Evolutionary conservation across 2,797 vertebrate species (phyloP).

Genomic region (Sebastes flavidus): DNA sequence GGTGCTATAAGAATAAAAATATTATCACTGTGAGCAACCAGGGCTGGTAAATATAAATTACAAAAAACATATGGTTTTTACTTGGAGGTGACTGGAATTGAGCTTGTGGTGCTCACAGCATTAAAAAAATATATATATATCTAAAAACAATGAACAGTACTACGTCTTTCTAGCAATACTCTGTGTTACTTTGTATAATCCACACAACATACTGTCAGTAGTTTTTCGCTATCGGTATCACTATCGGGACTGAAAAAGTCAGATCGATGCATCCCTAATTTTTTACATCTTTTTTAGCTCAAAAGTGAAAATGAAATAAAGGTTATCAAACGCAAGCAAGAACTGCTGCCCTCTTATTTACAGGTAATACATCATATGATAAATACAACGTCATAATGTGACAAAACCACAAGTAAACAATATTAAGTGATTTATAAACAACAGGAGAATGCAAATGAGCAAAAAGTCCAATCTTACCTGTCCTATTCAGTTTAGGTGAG

Average conservation of each 20-base stretch:
- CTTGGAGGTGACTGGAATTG: background rate
- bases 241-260: too few species aligned
- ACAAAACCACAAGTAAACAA: conserved; percentile 7
- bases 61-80: background rate
- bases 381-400: background rate
- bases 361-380: background rate
- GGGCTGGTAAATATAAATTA: background rate
- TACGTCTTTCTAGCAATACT: background rate
- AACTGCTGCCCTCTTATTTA: background rate
- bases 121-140: background rate
- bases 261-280: background rate
- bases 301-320: background rate
- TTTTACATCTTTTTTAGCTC: background rate
- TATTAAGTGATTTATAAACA: background rate
- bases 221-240: background rate
- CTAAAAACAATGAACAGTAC: background rate
- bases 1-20: background rate
- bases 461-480: background rate
- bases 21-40: background rate
- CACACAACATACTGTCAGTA: background rate
- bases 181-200: background rate
- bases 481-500: background rate
- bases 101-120: background rate
- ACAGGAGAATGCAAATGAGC: background rate
- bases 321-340: background rate